Conservation (phyloP, 2,113 vertebrate species). For the Phycodurus eques region DNA sequence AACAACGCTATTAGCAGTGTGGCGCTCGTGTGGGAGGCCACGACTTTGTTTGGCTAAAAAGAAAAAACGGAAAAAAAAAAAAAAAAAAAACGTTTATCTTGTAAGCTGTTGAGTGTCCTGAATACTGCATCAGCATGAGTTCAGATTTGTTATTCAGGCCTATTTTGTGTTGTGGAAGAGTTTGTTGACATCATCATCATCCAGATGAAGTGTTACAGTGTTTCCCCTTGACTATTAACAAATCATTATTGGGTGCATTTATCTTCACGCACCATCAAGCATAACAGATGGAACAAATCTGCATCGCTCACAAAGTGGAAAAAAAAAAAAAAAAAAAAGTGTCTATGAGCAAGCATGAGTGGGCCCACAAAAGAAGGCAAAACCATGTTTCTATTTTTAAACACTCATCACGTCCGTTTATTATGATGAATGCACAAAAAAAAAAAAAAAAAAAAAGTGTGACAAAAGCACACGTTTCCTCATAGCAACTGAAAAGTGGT, state of each 20-base stretch:
- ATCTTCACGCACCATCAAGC: constrained; percentile 39
- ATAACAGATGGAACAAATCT: constrained; percentile 45
- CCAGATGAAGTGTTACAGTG: constrained; percentile 43
- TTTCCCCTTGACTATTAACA: constrained; percentile 30
- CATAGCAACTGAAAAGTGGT: not conserved
- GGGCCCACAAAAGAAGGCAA: not conserved
- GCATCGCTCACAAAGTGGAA: not conserved
- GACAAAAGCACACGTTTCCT: not conserved
- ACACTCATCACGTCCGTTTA: not conserved
- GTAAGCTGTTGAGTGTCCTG: not conserved
- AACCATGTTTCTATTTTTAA: not conserved
- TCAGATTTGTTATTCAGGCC: constrained; percentile 23
- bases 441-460: too few species aligned
- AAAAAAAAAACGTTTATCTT: not conserved
- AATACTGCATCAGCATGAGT: constrained; percentile 8
- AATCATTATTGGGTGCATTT: not conserved
- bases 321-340: not conserved
- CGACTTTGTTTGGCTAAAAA: not conserved
- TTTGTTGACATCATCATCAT: constrained; percentile 46
- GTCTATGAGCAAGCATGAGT: not conserved
- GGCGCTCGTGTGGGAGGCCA: not conserved
- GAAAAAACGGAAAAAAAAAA: not conserved
- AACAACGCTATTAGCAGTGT: constrained; percentile 13
- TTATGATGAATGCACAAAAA: not conserved
- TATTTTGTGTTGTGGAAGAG: constrained; percentile 43